Percentiles rank a stretch among this genome's conserved stretches.
phyloP scores from a whole-genome alignment of 2,888 invertebrate genomes.

The Brachyptera risi region DNA sequence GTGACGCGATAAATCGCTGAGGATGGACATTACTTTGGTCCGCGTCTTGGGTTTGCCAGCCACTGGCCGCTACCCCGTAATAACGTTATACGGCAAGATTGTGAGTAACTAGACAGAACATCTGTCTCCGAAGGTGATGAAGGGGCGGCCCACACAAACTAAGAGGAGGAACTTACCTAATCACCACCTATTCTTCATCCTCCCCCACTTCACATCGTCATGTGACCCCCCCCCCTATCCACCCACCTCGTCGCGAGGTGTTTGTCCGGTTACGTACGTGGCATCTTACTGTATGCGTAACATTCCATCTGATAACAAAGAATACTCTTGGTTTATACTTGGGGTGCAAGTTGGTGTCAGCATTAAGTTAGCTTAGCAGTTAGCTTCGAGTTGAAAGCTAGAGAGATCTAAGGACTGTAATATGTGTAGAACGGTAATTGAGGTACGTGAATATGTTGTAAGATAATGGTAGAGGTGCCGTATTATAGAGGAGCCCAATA shows the following conservation, averaged over 20 bases:
- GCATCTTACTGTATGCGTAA: background rate
- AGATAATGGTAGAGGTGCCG: too few relatives aligned
- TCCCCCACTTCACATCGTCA: too few relatives aligned
- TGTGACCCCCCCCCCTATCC: too few relatives aligned
- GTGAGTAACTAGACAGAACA: slow-evolving; percentile 9
- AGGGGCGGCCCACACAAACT: slow-evolving; percentile 4
- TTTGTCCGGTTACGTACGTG: background rate
- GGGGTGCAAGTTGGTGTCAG: too few relatives aligned
- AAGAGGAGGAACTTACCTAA: slow-evolving; percentile 8
- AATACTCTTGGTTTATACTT: too few relatives aligned
- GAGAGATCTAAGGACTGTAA: too few relatives aligned
- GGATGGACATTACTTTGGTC: slow-evolving; percentile 10
- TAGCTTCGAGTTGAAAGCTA: too few relatives aligned
- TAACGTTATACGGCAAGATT: slow-evolving; percentile 2
- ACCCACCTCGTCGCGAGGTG: too few relatives aligned
- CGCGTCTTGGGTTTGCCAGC: background rate
- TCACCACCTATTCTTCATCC: slow-evolving; percentile 14
- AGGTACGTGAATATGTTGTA: too few relatives aligned
- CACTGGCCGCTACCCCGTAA: background rate
- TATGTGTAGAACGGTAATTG: too few relatives aligned
- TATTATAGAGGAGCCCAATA: too few relatives aligned
- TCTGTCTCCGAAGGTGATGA: slow-evolving; percentile 7
- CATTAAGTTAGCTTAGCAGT: too few relatives aligned
- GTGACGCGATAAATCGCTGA: slow-evolving; percentile 7
- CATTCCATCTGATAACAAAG: background rate